Conservation (phyloP, 2,888 invertebrate species). For the Spodoptera picta region DNA sequence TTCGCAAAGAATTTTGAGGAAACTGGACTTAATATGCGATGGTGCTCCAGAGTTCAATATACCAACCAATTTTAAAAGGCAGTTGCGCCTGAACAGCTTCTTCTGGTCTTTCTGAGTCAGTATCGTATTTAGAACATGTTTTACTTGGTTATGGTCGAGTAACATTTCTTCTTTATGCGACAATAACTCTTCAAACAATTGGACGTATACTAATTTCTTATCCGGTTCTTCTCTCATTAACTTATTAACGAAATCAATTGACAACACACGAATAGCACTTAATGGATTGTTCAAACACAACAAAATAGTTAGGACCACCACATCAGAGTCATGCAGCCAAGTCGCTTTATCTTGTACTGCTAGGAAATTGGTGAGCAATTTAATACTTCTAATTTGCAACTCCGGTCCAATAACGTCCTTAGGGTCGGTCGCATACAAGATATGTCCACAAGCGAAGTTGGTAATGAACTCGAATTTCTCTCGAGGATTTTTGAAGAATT, state of each 20-base stretch:
- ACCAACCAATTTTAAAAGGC: constrained; percentile 73
- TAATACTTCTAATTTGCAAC: constrained; percentile 86
- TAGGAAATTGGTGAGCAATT: constrained; percentile 74
- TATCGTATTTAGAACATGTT: constrained; percentile 89
- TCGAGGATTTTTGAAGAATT: constrained; percentile 76
- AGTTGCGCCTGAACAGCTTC: constrained; percentile 77
- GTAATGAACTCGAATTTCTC: constrained; percentile 88
- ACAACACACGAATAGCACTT: constrained; percentile 86
- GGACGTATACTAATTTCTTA: constrained; percentile 76
- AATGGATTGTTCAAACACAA: constrained; percentile 88
- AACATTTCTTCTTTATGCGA: constrained; percentile 88
- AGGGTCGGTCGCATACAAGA: constrained; percentile 78
- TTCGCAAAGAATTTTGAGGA: constrained; percentile 80
- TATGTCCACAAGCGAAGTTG: constrained; percentile 87
- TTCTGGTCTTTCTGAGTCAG: constrained; percentile 87
- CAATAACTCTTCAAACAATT: constrained; percentile 83
- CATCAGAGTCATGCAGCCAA: constrained; percentile 81
- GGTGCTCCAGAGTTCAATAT: constrained; percentile 79
- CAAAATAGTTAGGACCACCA: constrained; percentile 86
- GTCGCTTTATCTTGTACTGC: constrained; percentile 65
- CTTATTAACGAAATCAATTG: constrained; percentile 85
- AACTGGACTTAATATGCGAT: constrained; percentile 80
- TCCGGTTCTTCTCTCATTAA: constrained; percentile 71
- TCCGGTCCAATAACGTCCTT: constrained; percentile 82
- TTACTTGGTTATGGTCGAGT: constrained; percentile 91